Percentiles rank a stretch among this genome's conserved stretches.
Evolutionary conservation across 2,113 vertebrate species (phyloP).

Genomic region (Elachura formosa): DNA sequence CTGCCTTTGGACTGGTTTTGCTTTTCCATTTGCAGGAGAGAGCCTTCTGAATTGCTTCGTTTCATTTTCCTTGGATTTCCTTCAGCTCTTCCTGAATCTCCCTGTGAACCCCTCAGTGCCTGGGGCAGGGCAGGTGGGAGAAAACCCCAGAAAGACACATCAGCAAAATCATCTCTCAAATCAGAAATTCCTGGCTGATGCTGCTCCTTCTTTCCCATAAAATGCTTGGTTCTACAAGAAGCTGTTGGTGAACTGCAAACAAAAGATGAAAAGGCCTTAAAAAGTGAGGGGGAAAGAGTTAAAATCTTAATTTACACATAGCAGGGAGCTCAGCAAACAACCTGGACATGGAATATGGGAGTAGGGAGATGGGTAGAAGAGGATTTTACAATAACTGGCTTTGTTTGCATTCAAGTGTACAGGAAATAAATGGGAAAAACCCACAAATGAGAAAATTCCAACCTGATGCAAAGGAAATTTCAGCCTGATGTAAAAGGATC

Average conservation of each 20-base stretch:
- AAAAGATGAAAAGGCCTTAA: constrained; percentile 9
- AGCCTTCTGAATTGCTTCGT: constrained; percentile 70
- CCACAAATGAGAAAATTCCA: not conserved
- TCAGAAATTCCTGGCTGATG: not conserved
- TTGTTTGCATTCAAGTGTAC: not conserved
- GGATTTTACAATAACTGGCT: not conserved
- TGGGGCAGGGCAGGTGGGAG: constrained; percentile 70
- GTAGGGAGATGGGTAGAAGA: not conserved
- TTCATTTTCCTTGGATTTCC: not conserved
- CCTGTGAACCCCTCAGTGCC: not conserved
- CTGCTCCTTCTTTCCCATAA: not conserved
- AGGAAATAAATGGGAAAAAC: not conserved
- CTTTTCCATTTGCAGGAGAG: constrained; percentile 71
- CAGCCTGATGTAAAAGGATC: too few species aligned
- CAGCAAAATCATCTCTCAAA: not conserved
- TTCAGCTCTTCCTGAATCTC: not conserved
- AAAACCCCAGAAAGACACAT: not conserved
- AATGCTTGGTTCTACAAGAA: not conserved
- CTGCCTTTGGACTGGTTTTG: constrained; percentile 54
- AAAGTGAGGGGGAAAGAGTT: not conserved
- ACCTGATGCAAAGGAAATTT: not conserved
- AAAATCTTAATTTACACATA: not conserved
- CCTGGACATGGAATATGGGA: not conserved
- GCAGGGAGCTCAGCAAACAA: not conserved
- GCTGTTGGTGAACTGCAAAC: not conserved